A percentile compares a stretch with the other conserved stretches of the same genome.
phyloP scores from a whole-genome alignment of 1,140 invertebrate genomes.

The Armadillidium nasatum region DNA sequence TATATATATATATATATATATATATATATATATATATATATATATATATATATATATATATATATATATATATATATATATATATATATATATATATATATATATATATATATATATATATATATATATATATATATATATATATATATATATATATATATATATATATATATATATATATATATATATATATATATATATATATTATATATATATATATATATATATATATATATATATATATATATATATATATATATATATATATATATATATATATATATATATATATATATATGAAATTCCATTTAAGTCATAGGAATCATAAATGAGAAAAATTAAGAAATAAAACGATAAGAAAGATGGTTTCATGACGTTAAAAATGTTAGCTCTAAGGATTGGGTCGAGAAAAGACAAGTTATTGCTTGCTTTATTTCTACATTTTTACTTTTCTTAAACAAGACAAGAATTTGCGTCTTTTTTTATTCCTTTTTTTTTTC shows the following conservation, averaged over 20 bases:
- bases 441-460: neutral
- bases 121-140: conserved; percentile 10
- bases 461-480: too few relatives aligned
- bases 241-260: neutral
- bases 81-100: conserved; percentile 29
- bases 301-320: neutral
- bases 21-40: conserved; percentile 26
- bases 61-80: neutral
- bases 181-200: conserved; percentile 21
- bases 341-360: neutral
- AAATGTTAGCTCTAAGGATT: neutral
- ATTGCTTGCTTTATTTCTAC: neutral
- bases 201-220: conserved; percentile 19
- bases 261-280: neutral
- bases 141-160: neutral
- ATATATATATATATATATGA: neutral
- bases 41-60: conserved; percentile 26
- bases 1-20: neutral
- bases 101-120: conserved; percentile 26
- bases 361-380: neutral
- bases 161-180: neutral
- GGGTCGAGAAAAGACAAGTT: neutral
- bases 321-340: neutral
- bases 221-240: conserved; percentile 20
- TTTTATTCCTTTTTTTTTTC: too few relatives aligned